Percentiles rank a stretch among this genome's conserved stretches.
Evolutionary conservation across 2,888 invertebrate species (phyloP).

Genomic region (Trachelus stipa): DNA sequence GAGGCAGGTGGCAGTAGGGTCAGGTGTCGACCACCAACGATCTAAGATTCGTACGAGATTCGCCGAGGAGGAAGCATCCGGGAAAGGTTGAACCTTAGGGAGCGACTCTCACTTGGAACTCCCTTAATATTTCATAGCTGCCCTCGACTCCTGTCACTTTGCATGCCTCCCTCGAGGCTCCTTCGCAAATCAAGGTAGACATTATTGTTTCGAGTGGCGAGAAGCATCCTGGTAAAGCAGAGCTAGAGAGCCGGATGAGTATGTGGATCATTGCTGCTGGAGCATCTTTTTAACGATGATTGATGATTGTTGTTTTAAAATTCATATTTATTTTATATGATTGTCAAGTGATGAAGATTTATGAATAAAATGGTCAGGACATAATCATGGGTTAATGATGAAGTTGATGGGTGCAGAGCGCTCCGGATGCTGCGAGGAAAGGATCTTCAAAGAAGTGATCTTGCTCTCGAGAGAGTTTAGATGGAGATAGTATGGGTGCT

Average conservation of each 20-base stretch:
- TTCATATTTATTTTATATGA: neutral
- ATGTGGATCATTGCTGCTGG: neutral
- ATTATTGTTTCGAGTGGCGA: slow-evolving; percentile 3
- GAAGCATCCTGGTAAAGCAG: neutral
- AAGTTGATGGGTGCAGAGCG: neutral
- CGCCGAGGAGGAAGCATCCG: neutral
- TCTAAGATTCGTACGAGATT: neutral
- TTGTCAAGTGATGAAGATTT: neutral
- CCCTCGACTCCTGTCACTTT: slow-evolving; percentile 20
- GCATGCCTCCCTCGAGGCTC: slow-evolving; percentile 14
- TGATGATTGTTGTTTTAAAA: neutral
- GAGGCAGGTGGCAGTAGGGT: neutral
- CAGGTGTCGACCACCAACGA: neutral
- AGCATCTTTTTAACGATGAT: neutral
- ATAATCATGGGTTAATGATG: neutral
- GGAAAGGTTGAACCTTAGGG: slow-evolving; percentile 28
- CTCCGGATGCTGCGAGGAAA: neutral
- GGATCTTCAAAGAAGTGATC: neutral
- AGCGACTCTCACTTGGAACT: slow-evolving; percentile 31
- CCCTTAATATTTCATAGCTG: slow-evolving; percentile 43
- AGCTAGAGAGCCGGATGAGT: neutral
- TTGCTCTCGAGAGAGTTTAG: neutral
- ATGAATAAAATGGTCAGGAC: neutral
- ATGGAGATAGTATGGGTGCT: neutral
- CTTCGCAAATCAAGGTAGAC: slow-evolving; percentile 16